These are phyloP conservation scores for Petrophora chlorosata DNA, from an alignment of 2,888 invertebrate species.

Conservation along the genomic window DNA sequence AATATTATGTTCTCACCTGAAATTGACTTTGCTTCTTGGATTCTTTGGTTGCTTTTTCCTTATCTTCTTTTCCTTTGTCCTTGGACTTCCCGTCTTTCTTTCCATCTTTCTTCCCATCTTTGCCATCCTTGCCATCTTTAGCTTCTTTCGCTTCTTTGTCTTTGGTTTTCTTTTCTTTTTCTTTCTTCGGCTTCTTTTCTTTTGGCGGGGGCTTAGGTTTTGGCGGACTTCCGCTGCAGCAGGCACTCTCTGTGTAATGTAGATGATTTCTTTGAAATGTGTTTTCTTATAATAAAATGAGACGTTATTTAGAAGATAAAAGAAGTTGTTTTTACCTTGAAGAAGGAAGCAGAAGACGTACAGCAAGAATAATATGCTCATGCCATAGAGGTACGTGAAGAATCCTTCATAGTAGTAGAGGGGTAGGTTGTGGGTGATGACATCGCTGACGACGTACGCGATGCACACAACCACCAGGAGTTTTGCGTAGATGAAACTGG, in stretches of 20 bases:
- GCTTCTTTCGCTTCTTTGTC: conserved; percentile 83
- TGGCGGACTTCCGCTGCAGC: conserved; percentile 89
- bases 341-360: conserved; percentile 97
- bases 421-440: conserved; percentile 95
- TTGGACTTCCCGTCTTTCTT: conserved; percentile 83
- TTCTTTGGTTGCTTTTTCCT: conserved; percentile 84
- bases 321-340: conserved; percentile 86
- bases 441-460: conserved; percentile 97
- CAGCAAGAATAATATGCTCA: conserved; percentile 95
- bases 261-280: no score
- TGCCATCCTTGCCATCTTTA: conserved; percentile 76
- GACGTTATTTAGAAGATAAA: no score
- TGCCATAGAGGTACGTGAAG: conserved; percentile 96
- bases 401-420: conserved; percentile 97
- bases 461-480: conserved; percentile 96
- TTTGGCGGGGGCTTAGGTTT: conserved; percentile 86
- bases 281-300: no score
- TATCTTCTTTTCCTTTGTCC: conserved; percentile 85
- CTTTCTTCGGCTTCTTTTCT: conserved; percentile 88
- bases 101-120: conserved; percentile 81
- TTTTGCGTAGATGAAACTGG: conserved; percentile 98
- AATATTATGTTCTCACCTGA: conserved; percentile 81
- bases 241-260: conserved; percentile 88
- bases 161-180: conserved; percentile 86
- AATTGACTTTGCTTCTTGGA: conserved; percentile 86